phyloP scores from a whole-genome alignment of 2,888 invertebrate genomes.

The Apamea monoglypha region DNA sequence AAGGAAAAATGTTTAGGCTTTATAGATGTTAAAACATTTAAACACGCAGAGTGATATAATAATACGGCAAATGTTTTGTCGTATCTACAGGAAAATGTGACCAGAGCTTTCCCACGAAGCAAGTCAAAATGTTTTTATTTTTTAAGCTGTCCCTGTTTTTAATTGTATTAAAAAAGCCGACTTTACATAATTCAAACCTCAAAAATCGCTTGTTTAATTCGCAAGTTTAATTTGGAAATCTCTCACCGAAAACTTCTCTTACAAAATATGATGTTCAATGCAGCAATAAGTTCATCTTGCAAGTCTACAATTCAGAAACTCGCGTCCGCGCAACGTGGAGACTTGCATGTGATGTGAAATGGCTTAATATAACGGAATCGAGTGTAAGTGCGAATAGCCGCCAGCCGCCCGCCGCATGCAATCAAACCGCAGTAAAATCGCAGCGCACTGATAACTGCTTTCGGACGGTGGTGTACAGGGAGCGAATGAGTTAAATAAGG shows the following conservation, averaged over 20 bases:
- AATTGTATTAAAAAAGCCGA: background rate
- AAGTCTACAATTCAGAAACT: constrained; percentile 44
- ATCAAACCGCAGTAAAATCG: constrained; percentile 84
- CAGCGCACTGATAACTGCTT: constrained; percentile 76
- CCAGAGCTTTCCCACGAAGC: background rate
- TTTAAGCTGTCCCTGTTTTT: background rate
- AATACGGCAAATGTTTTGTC: background rate
- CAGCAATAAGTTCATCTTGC: constrained; percentile 51
- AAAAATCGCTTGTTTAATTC: no score
- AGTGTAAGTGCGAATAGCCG: constrained; percentile 70
- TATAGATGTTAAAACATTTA: constrained; percentile 5
- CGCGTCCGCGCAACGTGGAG: constrained; percentile 47
- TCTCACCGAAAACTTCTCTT: background rate
- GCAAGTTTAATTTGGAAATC: background rate
- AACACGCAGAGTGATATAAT: background rate
- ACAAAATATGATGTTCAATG: constrained; percentile 24
- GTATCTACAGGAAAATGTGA: background rate
- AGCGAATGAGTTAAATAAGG: background rate
- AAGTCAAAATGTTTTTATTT: background rate
- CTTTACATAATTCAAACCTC: background rate
- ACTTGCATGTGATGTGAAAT: constrained; percentile 63
- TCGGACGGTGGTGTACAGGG: constrained; percentile 66
- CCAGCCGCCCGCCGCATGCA: constrained; percentile 73
- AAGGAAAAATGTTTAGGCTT: constrained; percentile 28
- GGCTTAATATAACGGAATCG: constrained; percentile 80